phyloP scores from a whole-genome alignment of 2,888 invertebrate species.

The Salticus scenicus region DNA sequence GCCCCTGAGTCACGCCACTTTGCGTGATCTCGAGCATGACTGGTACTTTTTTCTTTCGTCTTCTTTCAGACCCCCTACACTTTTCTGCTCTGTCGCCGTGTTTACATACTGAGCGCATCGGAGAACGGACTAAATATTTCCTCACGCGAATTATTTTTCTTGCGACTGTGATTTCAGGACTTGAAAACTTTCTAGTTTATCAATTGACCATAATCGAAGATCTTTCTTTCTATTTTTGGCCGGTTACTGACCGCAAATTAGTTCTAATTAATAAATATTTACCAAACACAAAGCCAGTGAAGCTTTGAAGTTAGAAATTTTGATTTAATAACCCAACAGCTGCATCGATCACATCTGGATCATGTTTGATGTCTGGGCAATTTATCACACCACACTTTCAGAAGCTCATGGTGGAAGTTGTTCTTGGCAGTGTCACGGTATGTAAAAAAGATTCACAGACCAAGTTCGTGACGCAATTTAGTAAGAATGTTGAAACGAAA shows the following conservation, averaged over 20 bases:
- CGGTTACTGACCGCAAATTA: background rate
- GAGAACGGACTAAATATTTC: constrained; percentile 31
- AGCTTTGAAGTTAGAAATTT: background rate
- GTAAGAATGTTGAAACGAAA: background rate
- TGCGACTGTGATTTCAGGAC: background rate
- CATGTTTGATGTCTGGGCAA: background rate
- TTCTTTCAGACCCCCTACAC: background rate
- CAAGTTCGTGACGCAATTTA: background rate
- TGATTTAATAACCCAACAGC: background rate
- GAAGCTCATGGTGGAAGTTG: background rate
- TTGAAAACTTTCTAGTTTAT: background rate
- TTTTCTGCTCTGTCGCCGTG: constrained; percentile 34
- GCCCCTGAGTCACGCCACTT: constrained; percentile 55
- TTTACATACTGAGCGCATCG: constrained; percentile 66
- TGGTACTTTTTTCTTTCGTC: constrained; percentile 10
- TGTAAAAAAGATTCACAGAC: background rate
- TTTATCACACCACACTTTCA: background rate
- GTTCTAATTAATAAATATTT: background rate
- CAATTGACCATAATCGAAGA: background rate
- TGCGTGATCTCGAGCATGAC: constrained; percentile 44
- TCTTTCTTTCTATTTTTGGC: background rate
- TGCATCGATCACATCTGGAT: background rate
- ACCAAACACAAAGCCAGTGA: background rate
- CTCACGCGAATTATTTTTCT: constrained; percentile 42
- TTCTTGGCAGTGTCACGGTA: background rate